phyloP scores from a whole-genome alignment of 2,113 vertebrate genomes.

The Oncorhynchus masou region DNA sequence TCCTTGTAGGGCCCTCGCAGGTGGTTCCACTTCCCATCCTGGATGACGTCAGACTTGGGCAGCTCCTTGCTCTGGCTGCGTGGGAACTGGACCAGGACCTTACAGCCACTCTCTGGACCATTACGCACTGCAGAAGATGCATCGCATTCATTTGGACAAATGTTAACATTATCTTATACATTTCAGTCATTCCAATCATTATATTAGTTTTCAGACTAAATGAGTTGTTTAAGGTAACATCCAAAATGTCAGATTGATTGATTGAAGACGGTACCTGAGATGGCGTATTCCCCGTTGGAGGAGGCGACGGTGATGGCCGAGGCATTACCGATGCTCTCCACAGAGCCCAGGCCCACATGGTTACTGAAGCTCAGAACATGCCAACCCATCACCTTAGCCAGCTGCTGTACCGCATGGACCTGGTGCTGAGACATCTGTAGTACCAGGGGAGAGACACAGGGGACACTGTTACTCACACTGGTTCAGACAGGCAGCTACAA shows the following conservation, averaged over 20 bases:
- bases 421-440: conserved; percentile 98
- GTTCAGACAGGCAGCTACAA: too few species aligned
- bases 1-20: conserved; percentile 89
- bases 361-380: conserved; percentile 97
- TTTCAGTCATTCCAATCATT: neutral
- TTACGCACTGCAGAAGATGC: conserved; percentile 81
- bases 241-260: neutral
- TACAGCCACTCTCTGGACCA: conserved; percentile 92
- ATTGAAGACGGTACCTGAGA: conserved; percentile 81
- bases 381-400: conserved; percentile 99
- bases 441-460: conserved; percentile 5
- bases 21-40: conserved; percentile 92
- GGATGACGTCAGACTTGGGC: conserved; percentile 88
- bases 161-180: too few species aligned
- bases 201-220: neutral
- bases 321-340: conserved; percentile 95
- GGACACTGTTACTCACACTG: neutral
- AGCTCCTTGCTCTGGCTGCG: conserved; percentile 91
- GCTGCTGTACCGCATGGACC: conserved; percentile 94
- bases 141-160: neutral
- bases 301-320: conserved; percentile 93
- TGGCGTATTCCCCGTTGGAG: conserved; percentile 88
- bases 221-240: neutral
- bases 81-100: conserved; percentile 93
- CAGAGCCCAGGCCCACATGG: conserved; percentile 88